Conservation (phyloP, 1,140 invertebrate species). For the Sinella curviseta region DNA sequence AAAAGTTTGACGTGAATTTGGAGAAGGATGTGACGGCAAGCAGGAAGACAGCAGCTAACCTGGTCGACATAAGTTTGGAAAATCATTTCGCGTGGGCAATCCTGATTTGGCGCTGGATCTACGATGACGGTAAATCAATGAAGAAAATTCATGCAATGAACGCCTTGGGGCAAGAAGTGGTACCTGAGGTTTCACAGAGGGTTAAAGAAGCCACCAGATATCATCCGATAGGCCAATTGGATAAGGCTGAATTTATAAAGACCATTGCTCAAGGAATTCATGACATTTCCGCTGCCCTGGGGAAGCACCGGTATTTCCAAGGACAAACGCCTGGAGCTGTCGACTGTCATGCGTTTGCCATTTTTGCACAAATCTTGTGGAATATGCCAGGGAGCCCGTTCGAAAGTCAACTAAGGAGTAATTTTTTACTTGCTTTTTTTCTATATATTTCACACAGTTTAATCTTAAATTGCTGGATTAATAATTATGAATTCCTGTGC, state of each 20-base stretch:
- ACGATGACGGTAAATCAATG: conserved; percentile 42
- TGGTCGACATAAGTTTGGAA: conserved; percentile 54
- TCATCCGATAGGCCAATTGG: conserved; percentile 36
- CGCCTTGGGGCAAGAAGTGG: not conserved
- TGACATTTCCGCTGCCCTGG: conserved; percentile 48
- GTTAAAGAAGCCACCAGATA: conserved; percentile 30
- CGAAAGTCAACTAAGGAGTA: conserved; percentile 48
- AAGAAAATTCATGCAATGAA: conserved; percentile 39
- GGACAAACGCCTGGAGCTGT: conserved; percentile 54
- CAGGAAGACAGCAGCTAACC: conserved; percentile 50
- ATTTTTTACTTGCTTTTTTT: no score
- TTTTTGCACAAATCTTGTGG: conserved; percentile 54
- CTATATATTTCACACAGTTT: not conserved
- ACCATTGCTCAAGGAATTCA: conserved; percentile 36
- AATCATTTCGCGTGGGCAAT: conserved; percentile 55
- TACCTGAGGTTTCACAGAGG: conserved; percentile 2
- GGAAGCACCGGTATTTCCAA: conserved; percentile 54
- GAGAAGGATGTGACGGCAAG: conserved; percentile 48
- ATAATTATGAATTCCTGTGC: not conserved
- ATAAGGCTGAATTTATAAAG: conserved; percentile 2
- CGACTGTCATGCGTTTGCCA: conserved; percentile 57
- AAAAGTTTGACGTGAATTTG: conserved; percentile 49
- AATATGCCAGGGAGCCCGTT: conserved; percentile 53
- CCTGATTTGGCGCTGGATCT: conserved; percentile 46
- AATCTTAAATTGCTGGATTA: not conserved